A percentile compares a stretch with the other conserved stretches of the same genome.
These are phyloP conservation scores for Sebastes trivittatus DNA, from an alignment of 2,797 vertebrate species.

Conservation along the genomic window DNA sequence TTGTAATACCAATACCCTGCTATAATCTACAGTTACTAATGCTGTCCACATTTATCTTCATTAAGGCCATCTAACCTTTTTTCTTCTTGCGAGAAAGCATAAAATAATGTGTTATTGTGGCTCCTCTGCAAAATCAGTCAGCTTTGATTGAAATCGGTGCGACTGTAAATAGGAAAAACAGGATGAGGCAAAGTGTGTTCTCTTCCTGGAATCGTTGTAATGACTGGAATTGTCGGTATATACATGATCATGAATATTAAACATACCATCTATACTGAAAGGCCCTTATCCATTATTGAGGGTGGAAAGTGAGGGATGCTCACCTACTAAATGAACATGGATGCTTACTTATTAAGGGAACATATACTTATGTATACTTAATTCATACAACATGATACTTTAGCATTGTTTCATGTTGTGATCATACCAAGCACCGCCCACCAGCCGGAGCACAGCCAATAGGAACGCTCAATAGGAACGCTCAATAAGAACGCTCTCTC, in stretches of 20 bases:
- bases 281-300: neutral
- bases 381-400: too few species aligned
- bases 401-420: too few species aligned
- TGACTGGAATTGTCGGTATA: neutral
- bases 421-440: rapidly evolving
- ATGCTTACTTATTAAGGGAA: neutral
- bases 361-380: neutral
- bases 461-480: too few species aligned
- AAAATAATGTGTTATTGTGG: neutral
- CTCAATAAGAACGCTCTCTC: too few species aligned
- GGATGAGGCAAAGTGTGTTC: neutral
- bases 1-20: neutral
- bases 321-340: neutral
- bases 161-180: neutral
- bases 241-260: constrained; percentile 35
- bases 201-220: neutral
- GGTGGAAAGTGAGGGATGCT: neutral
- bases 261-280: neutral
- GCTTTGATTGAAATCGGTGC: neutral
- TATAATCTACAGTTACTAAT: neutral
- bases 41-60: neutral
- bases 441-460: too few species aligned
- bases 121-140: neutral
- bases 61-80: neutral
- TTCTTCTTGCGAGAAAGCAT: neutral